phyloP scores from a whole-genome alignment of 2,113 vertebrate genomes.

The Anguilla japonica region DNA sequence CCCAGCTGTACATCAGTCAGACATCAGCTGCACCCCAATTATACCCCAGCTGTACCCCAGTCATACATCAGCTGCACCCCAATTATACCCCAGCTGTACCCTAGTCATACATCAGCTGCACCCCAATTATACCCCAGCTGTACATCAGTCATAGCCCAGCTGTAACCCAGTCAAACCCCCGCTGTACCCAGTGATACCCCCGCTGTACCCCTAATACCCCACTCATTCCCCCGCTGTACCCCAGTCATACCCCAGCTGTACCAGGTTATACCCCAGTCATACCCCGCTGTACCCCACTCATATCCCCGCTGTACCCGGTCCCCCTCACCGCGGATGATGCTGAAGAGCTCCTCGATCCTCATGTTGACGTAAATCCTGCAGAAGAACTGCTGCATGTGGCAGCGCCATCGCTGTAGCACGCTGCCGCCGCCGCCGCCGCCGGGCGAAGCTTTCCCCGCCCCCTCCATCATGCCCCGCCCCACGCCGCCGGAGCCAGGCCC shows the following conservation, averaged over 20 bases:
- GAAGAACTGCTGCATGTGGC: slow-evolving; percentile 93
- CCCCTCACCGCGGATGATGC: slow-evolving; percentile 86
- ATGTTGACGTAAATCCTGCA: slow-evolving; percentile 92
- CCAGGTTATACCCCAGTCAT: too few relatives aligned
- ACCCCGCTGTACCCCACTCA: neutral
- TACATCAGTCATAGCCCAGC: too few relatives aligned
- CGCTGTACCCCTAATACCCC: neutral
- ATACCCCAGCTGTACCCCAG: neutral
- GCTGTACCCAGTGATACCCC: neutral
- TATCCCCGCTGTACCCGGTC: neutral
- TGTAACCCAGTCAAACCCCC: neutral
- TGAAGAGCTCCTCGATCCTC: slow-evolving; percentile 96
- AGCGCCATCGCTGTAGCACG: slow-evolving; percentile 85
- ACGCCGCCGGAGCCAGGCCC: neutral
- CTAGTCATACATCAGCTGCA: neutral
- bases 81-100: neutral
- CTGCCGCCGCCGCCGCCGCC: slow-evolving; percentile 33
- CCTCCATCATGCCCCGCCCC: slow-evolving; percentile 37
- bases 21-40: neutral
- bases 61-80: neutral
- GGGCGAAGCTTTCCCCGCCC: slow-evolving; percentile 35
- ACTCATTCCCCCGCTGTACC: too few relatives aligned
- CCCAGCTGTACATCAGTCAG: too few relatives aligned
- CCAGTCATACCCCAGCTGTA: neutral
- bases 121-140: neutral